Evolutionary conservation across 2,113 vertebrate species (phyloP).

Genomic region (Carassius carassius): DNA sequence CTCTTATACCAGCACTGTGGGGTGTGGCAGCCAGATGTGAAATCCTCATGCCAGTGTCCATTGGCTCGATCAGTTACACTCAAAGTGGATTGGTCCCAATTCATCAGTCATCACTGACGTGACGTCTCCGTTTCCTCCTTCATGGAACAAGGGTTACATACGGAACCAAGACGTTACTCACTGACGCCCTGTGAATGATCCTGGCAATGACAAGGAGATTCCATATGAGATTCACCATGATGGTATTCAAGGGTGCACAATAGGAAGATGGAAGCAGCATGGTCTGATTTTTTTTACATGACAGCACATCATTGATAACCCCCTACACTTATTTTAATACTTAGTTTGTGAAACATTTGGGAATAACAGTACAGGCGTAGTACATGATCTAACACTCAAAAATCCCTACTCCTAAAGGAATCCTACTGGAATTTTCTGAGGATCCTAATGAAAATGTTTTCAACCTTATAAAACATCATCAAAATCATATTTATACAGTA

Average conservation of each 20-base stretch:
- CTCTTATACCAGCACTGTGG: no score
- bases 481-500: neutral
- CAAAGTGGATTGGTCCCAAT: no score
- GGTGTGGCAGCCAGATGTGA: no score
- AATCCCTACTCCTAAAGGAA: neutral
- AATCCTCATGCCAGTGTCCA: no score
- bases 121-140: no score
- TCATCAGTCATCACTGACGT: no score
- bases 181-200: neutral
- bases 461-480: neutral
- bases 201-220: slow-evolving; percentile 21
- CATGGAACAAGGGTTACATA: no score
- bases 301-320: neutral
- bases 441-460: neutral
- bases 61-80: no score
- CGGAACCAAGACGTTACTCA: neutral
- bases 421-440: neutral
- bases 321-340: neutral
- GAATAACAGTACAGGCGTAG: neutral
- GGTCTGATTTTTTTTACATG: neutral
- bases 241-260: neutral
- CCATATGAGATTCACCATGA: neutral
- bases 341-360: neutral
- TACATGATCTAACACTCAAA: neutral
- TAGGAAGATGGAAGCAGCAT: neutral